Evolutionary conservation across 2,888 invertebrate genomes (phyloP), one percentile per base, ranked within the genome.

Genomic region (Baccha elongata): DNA sequence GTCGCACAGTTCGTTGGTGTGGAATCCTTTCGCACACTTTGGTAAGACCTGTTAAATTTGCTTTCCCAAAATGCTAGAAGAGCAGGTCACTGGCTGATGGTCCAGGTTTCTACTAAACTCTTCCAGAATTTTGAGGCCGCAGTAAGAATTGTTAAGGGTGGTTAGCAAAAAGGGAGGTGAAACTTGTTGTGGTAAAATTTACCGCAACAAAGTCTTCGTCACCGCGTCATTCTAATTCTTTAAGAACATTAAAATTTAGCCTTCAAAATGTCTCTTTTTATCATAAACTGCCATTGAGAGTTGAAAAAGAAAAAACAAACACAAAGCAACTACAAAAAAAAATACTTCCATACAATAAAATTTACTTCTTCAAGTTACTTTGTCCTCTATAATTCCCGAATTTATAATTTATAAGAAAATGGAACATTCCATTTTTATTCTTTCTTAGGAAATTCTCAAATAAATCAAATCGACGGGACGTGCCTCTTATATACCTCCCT

Each of bases 401-500:
- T n/a, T n/a, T n/a, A n/a, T n/a, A n/a, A n/a, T n/a, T n/a, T n/a
- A n/a, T n/a, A n/a, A n/a, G n/a, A n/a, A n/a, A n/a, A n/a, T n/a
- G n/a, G n/a, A n/a, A n/a, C n/a, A n/a, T 67, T 13, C 40, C 29
- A 65, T 67, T 42, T 42, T 32, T 62, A 32, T 50, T 68, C 48
- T 42, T 11, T n/a, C 1, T 23, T 44, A 10, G 8, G n/a, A 21
- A 50, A 42, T 32, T 42, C 17, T 40, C 60, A 44, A 67, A 72
- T 72, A 78, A 78, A 78, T 72, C 78, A 78, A 68, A 60, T 52
- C 13, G 44, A 8, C 23, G 19, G 29, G 29, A 23, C 32, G 10
- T 58, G 23, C 17, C 13, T 40, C 37, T 17, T n/a, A 29, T n/a
- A n/a, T n/a, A n/a, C n/a, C 37, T 19, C 52, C 44, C 53, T 17